Base-by-base conservation (phyloP, 2,888 invertebrate species). In the Acronicta aceris region DNA sequence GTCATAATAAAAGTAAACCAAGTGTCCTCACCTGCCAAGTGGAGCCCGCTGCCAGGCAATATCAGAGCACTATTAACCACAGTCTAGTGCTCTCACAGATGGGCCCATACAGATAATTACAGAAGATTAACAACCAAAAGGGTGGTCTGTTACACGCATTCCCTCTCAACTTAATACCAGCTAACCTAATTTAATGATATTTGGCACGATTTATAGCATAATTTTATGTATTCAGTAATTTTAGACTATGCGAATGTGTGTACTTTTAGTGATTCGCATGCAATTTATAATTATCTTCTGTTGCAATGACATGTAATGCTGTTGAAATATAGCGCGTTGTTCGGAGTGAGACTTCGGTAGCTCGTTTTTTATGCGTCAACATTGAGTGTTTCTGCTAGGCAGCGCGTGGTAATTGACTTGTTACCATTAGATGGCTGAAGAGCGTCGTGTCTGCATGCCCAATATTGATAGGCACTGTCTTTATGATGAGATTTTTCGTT, bases 71-170 rank as follows among this genome's bases (percentile, higher is more conserved):
- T 56, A 74, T 76, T 65, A 58, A 13, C 33, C 58, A 63, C 68
- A 59, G 74, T 77, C 74, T 74, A 49, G 59, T 63, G 74, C 50
- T 17, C 45, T 13, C 50, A 25, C 62, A 77, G 65, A 60, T 55
- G 47, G 25, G 27, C 15, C 52, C 21, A 27, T 9, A 17, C 9
- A 16, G 12, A 25, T 43, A 1, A 6, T 21, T 3, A 38, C 42
- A 66, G 65, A 71, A 71, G 51, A 25, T 13, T n/a, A 13, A 12
- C 10, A 30, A 21, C 38, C 12, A 30, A 27, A 7, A 7, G 27
- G 7, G 7, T 27, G 27, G 27, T 27, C 27, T 7, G 6, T 25
- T 25, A 25, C 25, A 25, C 25, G 2, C 5, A n/a, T n/a, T n/a
- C n/a, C n/a, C n/a, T n/a, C n/a, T n/a, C n/a, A n/a, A n/a, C n/a